phyloP scores from a whole-genome alignment of 2,113 vertebrate species.

The Colossoma macropomum region DNA sequence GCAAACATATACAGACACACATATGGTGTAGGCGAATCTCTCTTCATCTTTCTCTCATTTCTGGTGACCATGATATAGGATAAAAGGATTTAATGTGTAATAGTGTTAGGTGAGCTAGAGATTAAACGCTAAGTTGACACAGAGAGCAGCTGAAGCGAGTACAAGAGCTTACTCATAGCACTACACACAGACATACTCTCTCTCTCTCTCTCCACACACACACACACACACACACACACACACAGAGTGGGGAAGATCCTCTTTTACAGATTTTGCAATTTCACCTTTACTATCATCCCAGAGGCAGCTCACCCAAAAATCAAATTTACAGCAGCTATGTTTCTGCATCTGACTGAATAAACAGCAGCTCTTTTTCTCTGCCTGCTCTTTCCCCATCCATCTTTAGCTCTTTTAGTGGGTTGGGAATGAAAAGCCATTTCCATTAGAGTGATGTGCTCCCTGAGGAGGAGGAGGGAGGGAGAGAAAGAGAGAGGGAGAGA shows the following conservation, averaged over 20 bases:
- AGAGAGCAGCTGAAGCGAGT: slow-evolving; percentile 21
- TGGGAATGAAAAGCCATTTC: slow-evolving; percentile 63
- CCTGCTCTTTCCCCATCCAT: background rate
- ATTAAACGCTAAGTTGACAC: slow-evolving; percentile 48
- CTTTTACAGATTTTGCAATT: background rate
- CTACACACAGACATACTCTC: background rate
- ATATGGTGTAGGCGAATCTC: background rate
- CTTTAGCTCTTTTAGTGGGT: slow-evolving; percentile 58
- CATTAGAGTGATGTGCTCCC: slow-evolving; percentile 66
- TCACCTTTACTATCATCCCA: slow-evolving; percentile 13
- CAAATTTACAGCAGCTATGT: slow-evolving; percentile 31
- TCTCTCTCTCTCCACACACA: slow-evolving; percentile 3
- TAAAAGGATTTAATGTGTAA: slow-evolving; percentile 50
- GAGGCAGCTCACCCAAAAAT: slow-evolving; percentile 30
- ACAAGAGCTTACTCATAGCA: background rate
- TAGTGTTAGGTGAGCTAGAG: slow-evolving; percentile 40
- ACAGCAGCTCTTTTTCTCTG: slow-evolving; percentile 54
- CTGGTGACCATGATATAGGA: slow-evolving; percentile 13
- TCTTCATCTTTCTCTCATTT: slow-evolving; percentile 3
- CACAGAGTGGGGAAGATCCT: background rate
- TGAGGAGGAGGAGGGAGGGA: slow-evolving; percentile 21
- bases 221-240: background rate
- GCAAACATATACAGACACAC: slow-evolving; percentile 24
- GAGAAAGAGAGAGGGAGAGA: slow-evolving; percentile 37
- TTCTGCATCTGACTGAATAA: slow-evolving; percentile 64